Percentiles rank a stretch among this genome's conserved stretches.
Evolutionary conservation across 1,140 invertebrate species (phyloP).

Genomic region (Drosophila nikananu): DNA sequence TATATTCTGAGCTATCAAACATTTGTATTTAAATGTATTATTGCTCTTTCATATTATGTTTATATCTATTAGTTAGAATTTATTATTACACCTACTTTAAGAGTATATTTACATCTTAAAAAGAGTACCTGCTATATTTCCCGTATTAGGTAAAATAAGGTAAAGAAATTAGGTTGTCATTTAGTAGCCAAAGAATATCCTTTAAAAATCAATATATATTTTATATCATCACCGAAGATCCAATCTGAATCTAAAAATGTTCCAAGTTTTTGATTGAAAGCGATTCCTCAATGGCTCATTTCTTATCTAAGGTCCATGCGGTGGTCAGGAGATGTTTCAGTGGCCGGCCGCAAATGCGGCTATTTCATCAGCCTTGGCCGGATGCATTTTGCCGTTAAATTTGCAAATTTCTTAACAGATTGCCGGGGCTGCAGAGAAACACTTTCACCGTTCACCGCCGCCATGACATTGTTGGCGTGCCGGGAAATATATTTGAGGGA

Average conservation of each 20-base stretch:
- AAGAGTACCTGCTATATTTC: too few relatives aligned
- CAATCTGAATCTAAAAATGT: background rate
- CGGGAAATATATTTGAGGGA: slow-evolving; percentile 28
- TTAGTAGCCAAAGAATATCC: too few relatives aligned
- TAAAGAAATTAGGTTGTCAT: too few relatives aligned
- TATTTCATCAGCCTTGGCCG: slow-evolving; percentile 40
- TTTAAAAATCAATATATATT: too few relatives aligned
- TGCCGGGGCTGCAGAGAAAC: slow-evolving; percentile 47
- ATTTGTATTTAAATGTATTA: too few relatives aligned
- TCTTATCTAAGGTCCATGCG: slow-evolving; percentile 14
- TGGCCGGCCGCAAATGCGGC: slow-evolving; percentile 25
- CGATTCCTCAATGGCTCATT: background rate
- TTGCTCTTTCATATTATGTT: too few relatives aligned
- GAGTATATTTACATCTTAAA: too few relatives aligned
- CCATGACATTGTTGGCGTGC: slow-evolving; percentile 69
- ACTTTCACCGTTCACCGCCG: slow-evolving; percentile 71
- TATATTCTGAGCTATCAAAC: too few relatives aligned
- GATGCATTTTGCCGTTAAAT: slow-evolving; percentile 66
- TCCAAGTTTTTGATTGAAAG: background rate
- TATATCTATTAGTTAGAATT: too few relatives aligned
- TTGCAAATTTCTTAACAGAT: slow-evolving; percentile 54
- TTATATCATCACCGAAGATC: background rate
- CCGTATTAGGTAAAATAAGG: background rate
- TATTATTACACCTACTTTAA: too few relatives aligned
- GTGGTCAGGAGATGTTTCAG: slow-evolving; percentile 8